A percentile compares a stretch with the other conserved stretches of the same genome.
Evolutionary conservation across 1,140 invertebrate species (phyloP).

Genomic region (Habropoda laboriosa): DNA sequence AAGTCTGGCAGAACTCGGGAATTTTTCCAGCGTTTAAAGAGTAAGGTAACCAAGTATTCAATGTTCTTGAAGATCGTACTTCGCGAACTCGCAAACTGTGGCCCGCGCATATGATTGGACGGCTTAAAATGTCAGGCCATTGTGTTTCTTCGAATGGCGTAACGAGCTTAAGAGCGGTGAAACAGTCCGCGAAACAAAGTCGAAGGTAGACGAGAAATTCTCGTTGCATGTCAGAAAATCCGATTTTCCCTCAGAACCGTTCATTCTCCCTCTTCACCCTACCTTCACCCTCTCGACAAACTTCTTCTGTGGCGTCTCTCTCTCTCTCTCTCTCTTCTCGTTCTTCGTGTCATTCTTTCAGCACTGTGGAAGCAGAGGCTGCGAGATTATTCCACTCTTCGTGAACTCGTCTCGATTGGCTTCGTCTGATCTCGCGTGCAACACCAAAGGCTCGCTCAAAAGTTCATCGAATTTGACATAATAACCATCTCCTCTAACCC

Average conservation of each 20-base stretch:
- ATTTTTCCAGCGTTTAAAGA: not conserved
- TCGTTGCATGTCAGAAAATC: constrained; percentile 64
- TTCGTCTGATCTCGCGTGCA: constrained; percentile 32
- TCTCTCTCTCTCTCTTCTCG: constrained; percentile 10
- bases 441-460: constrained; percentile 63
- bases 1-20: not conserved
- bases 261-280: not conserved
- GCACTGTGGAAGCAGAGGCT: constrained; percentile 70
- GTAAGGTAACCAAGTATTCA: too few relatives aligned
- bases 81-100: not conserved
- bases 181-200: constrained; percentile 55
- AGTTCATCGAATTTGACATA: constrained; percentile 79
- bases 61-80: not conserved
- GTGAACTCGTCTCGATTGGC: not conserved
- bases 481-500: constrained; percentile 70
- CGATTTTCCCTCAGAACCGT: constrained; percentile 61
- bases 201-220: constrained; percentile 56
- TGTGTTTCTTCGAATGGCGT: not conserved
- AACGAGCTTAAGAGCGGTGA: constrained; percentile 36
- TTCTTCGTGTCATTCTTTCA: constrained; percentile 45
- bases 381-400: constrained; percentile 63
- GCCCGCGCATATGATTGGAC: not conserved
- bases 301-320: too few relatives aligned
- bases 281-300: not conserved
- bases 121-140: not conserved